phyloP scores from a whole-genome alignment of 2,888 invertebrate species.

The Amblyteles armatorius region DNA sequence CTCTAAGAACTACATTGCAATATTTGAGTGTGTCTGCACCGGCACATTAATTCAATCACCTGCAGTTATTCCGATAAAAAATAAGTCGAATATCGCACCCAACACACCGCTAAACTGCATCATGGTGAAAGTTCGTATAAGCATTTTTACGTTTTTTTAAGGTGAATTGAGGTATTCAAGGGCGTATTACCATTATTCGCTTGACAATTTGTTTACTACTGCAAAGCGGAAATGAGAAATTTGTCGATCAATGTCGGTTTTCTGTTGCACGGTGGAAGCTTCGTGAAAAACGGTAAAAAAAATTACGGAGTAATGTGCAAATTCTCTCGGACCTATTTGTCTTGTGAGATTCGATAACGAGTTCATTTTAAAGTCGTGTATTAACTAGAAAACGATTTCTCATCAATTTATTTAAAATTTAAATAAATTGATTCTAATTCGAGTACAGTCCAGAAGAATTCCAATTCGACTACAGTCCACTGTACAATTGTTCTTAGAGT shows the following conservation, averaged over 20 bases:
- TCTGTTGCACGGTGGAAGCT: too few relatives aligned
- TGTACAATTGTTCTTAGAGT: too few relatives aligned
- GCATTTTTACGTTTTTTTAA: background rate
- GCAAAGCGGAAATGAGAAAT: background rate
- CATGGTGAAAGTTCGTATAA: slow-evolving; percentile 8
- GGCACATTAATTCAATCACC: background rate
- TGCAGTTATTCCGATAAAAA: background rate
- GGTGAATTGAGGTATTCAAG: background rate
- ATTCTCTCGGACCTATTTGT: background rate
- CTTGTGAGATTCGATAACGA: background rate
- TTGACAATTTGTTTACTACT: background rate
- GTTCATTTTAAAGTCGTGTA: background rate
- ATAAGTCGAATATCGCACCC: slow-evolving; percentile 28
- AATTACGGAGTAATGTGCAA: background rate
- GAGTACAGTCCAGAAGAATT: too few relatives aligned
- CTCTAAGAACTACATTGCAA: background rate
- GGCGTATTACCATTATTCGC: background rate
- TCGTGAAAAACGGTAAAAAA: too few relatives aligned
- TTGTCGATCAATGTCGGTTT: background rate
- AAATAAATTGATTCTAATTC: too few relatives aligned
- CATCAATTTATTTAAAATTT: too few relatives aligned
- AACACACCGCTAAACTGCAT: slow-evolving; percentile 69
- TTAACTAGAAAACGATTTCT: background rate
- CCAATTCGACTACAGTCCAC: too few relatives aligned
- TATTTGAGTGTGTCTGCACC: background rate